Conservation (phyloP, 2,113 vertebrate genomes). For the Triplophysa rosa region DNA sequence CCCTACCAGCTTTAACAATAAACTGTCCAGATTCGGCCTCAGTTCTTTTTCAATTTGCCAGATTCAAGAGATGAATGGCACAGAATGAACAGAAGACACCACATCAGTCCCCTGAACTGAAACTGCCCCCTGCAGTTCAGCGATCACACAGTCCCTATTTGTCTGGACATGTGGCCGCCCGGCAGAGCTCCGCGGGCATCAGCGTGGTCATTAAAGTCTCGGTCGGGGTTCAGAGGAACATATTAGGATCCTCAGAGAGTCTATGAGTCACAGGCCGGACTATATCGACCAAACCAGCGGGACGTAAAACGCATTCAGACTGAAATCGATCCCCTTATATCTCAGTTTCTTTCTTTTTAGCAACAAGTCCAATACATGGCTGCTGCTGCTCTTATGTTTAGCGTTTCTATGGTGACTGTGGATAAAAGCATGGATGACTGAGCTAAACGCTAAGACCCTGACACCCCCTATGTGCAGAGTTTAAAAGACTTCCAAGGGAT, state of each 20-base stretch:
- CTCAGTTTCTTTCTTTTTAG: constrained; percentile 35
- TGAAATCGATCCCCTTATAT: constrained; percentile 33
- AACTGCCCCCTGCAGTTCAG: constrained; percentile 18
- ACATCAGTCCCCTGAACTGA: constrained; percentile 18
- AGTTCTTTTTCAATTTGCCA: constrained; percentile 8
- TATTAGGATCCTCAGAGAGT: constrained; percentile 30
- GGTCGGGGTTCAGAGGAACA: constrained; percentile 20
- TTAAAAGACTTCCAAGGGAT: constrained; percentile 31
- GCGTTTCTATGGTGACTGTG: constrained; percentile 16
- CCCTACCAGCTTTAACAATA: background rate
- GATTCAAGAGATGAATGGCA: constrained; percentile 10
- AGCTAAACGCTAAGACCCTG: constrained; percentile 10
- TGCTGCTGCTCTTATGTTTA: constrained; percentile 28
- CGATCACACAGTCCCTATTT: constrained; percentile 18
- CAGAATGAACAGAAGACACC: constrained; percentile 17
- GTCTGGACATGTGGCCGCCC: constrained; percentile 11
- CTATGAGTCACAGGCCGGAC: constrained; percentile 35
- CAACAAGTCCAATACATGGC: constrained; percentile 25
- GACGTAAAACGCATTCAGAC: constrained; percentile 29
- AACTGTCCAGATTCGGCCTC: constrained; percentile 12
- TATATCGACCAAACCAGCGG: constrained; percentile 23
- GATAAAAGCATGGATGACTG: constrained; percentile 23
- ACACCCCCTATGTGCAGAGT: background rate
- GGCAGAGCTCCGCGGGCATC: constrained; percentile 4
- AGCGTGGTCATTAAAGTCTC: constrained; percentile 30